Percentiles rank a stretch among this genome's conserved stretches.
These are phyloP conservation scores for Oryzias dopingdopingensis DNA, from an alignment of 2,797 vertebrate species.

Conservation along the genomic window DNA sequence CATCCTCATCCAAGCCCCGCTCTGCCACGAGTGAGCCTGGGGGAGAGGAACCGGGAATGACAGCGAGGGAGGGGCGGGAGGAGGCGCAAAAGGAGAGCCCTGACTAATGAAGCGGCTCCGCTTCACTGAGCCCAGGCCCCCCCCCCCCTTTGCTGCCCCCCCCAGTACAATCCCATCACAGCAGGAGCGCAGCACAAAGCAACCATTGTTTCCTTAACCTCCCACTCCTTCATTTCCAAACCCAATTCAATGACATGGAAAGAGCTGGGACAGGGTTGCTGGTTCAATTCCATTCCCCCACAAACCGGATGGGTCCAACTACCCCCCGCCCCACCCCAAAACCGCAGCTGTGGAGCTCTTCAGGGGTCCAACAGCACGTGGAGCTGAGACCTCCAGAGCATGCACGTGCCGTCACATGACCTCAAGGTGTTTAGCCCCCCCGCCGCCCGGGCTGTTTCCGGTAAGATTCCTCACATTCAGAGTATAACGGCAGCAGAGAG, in stretches of 20 bases:
- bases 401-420: too few relatives aligned
- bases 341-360: background rate
- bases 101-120: conserved; percentile 78
- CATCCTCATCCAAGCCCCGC: conserved; percentile 17
- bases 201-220: conserved; percentile 68
- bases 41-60: conserved; percentile 33
- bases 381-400: too few relatives aligned
- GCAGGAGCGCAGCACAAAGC: conserved; percentile 72
- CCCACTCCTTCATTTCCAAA: conserved; percentile 38
- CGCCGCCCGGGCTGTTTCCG: too few relatives aligned
- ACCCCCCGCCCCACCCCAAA: conserved; percentile 9
- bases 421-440: too few relatives aligned
- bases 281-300: too few relatives aligned
- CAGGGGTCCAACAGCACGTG: too few relatives aligned
- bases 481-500: background rate
- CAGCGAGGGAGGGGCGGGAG: conserved; percentile 41
- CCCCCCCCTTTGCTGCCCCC: conserved; percentile 5
- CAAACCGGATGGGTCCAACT: too few relatives aligned
- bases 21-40: conserved; percentile 36
- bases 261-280: conserved; percentile 15
- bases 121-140: conserved; percentile 53
- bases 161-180: conserved; percentile 58
- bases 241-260: conserved; percentile 32
- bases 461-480: too few relatives aligned
- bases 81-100: conserved; percentile 60